Evolutionary conservation across 2,113 vertebrate species (phyloP).

Genomic region (Polypterus senegalus): DNA sequence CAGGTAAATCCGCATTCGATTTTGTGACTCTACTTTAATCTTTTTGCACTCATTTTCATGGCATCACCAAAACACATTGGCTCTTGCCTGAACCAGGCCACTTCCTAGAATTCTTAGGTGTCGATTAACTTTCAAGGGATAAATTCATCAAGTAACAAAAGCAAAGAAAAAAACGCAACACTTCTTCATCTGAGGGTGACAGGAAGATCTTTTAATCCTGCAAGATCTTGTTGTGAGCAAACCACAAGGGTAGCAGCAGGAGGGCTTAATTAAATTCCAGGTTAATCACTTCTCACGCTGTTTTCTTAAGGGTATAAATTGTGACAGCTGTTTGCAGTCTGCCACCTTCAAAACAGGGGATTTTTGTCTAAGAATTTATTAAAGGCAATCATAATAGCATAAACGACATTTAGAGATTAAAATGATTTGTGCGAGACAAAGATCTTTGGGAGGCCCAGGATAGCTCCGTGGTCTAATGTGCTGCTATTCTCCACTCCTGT

Average conservation of each 20-base stretch:
- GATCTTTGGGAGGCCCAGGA: background rate
- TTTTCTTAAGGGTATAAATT: constrained; percentile 5
- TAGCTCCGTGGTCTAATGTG: background rate
- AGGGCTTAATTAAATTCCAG: constrained; percentile 4
- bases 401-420: background rate
- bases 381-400: background rate
- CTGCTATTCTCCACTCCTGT: background rate
- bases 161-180: background rate
- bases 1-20: no score
- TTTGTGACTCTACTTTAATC: no score
- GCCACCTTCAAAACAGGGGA: background rate
- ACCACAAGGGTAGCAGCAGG: constrained; percentile 4
- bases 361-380: background rate
- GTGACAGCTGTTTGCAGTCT: constrained; percentile 3
- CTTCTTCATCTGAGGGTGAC: background rate
- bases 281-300: constrained; percentile 6
- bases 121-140: no score
- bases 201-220: constrained; percentile 1
- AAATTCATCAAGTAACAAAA: background rate
- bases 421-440: background rate
- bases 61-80: no score
- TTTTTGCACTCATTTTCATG: no score
- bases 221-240: constrained; percentile 1
- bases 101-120: no score
- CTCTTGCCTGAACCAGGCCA: no score